phyloP scores from a whole-genome alignment of 1,140 invertebrate genomes.

The Mylabris phalerata region DNA sequence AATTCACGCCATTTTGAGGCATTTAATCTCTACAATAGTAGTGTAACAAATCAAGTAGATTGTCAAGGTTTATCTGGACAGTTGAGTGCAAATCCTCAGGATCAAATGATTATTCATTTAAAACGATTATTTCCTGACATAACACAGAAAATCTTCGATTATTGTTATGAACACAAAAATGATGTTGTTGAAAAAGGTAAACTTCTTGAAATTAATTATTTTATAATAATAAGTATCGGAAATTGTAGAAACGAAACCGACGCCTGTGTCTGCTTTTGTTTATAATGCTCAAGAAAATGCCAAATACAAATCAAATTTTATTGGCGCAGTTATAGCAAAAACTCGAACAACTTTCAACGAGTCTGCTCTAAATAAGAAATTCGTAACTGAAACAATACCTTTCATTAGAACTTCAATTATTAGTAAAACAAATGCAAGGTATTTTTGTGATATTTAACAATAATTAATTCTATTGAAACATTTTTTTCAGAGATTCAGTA shows the following conservation, averaged over 20 bases:
- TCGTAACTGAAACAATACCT: slow-evolving; percentile 33
- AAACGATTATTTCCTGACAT: slow-evolving; percentile 29
- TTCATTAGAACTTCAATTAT: slow-evolving; percentile 34
- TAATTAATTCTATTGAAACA: not conserved
- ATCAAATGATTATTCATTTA: slow-evolving; percentile 27
- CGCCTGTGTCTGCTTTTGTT: slow-evolving; percentile 36
- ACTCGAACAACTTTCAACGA: slow-evolving; percentile 32
- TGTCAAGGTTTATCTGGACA: slow-evolving; percentile 28
- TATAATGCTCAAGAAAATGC: slow-evolving; percentile 29
- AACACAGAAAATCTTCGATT: slow-evolving; percentile 25
- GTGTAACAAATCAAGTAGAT: slow-evolving; percentile 8
- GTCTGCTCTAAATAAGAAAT: slow-evolving; percentile 6
- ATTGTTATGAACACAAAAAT: slow-evolving; percentile 27
- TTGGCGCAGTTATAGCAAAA: slow-evolving; percentile 31
- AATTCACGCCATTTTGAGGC: slow-evolving; percentile 35
- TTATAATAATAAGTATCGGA: slow-evolving; percentile 1
- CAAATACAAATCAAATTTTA: slow-evolving; percentile 36
- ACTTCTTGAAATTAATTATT: not conserved
- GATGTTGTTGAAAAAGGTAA: slow-evolving; percentile 25
- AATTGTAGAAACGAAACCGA: slow-evolving; percentile 23
- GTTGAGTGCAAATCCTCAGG: slow-evolving; percentile 16
- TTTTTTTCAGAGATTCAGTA: slow-evolving; percentile 11
- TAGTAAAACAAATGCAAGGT: slow-evolving; percentile 8
- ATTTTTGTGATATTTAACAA: slow-evolving; percentile 2
- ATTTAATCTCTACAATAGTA: slow-evolving; percentile 24